Base-by-base conservation (phyloP, 2,113 vertebrate species). In the Sarotherodon lohbergeri region DNA sequence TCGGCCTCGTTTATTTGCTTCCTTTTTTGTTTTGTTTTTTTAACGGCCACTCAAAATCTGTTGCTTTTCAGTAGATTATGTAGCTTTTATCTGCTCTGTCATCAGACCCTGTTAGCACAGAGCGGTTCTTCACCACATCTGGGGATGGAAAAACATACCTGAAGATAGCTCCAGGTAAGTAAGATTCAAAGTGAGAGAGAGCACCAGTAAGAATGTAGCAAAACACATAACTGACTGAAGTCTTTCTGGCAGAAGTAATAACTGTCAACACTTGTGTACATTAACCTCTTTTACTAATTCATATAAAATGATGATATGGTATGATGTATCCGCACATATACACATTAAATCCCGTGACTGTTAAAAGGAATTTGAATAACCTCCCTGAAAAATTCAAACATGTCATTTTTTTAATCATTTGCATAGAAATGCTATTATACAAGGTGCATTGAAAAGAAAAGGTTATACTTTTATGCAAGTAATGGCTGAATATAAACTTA, bases 161-260 rank as follows among this genome's bases (percentile, higher is more conserved):
- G 89, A 95, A 96, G 94, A 95, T 96, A 3, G 92, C 94, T 43
- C 90, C 95, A 94, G 95, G 95, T 95, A 59, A 90, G 81, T 41
- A 32, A 19, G 24, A 29, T 12, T 76, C 16, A 76, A 50, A 76
- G 71, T 48, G 71, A 76, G 43, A 50, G 71, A 50, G 43, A 19
- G 3, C 71, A 32, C 43, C 4, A 27, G 43, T 0, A 76, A 29
- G 41, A 48, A 76, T 29, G 8, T 29, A 48, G 48, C 4, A 48
- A 48, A 76, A 76, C 68, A 29, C 24, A 29, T 16, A 76, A 66
- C 71, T 76, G 43, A 50, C 41, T 17, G 22, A 29, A 27, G 68
- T 46, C 41, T 27, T 46, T 73, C 41, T 76, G 22, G n/a, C 5
- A 48, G 41, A 46, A 73, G 43, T 48, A 73, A 73, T 73, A 46